phyloP scores from a whole-genome alignment of 2,113 vertebrate species.

The Phyllopteryx taeniolatus region DNA sequence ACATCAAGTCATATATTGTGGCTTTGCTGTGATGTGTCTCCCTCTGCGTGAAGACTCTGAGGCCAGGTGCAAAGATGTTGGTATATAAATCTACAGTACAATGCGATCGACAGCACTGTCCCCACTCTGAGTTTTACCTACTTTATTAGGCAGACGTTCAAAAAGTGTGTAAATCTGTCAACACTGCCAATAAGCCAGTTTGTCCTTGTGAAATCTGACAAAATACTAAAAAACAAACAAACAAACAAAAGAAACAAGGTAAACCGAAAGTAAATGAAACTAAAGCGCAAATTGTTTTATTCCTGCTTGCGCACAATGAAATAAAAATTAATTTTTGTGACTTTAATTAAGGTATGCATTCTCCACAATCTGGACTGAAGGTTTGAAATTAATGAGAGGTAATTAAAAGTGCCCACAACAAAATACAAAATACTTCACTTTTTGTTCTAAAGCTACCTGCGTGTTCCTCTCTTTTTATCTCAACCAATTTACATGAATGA shows the following conservation, averaged over 20 bases:
- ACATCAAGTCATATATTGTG: conserved; percentile 39
- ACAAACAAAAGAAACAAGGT: not conserved
- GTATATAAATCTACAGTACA: conserved; percentile 38
- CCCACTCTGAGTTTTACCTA: conserved; percentile 17
- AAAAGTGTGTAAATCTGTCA: conserved; percentile 31
- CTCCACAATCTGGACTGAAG: not conserved
- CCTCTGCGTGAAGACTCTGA: conserved; percentile 41
- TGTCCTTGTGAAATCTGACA: conserved; percentile 27
- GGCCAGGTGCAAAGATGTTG: conserved; percentile 56
- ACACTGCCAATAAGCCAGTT: not conserved
- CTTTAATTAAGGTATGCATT: not conserved
- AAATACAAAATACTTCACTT: not conserved
- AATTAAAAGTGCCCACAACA: conserved; percentile 6
- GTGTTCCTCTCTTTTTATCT: not conserved
- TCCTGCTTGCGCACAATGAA: not conserved
- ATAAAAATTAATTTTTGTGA: not conserved
- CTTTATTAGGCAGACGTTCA: conserved; percentile 38
- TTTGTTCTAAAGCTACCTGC: conserved; percentile 8
- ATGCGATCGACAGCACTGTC: conserved; percentile 34
- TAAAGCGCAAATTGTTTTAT: not conserved
- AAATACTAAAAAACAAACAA: conserved; percentile 15
- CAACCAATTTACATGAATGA: conserved; percentile 1
- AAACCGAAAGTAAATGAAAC: not conserved
- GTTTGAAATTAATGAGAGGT: conserved; percentile 6
- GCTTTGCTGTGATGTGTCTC: conserved; percentile 46